phyloP scores from a whole-genome alignment of 2,113 vertebrate species.

The Asarcornis scutulata region DNA sequence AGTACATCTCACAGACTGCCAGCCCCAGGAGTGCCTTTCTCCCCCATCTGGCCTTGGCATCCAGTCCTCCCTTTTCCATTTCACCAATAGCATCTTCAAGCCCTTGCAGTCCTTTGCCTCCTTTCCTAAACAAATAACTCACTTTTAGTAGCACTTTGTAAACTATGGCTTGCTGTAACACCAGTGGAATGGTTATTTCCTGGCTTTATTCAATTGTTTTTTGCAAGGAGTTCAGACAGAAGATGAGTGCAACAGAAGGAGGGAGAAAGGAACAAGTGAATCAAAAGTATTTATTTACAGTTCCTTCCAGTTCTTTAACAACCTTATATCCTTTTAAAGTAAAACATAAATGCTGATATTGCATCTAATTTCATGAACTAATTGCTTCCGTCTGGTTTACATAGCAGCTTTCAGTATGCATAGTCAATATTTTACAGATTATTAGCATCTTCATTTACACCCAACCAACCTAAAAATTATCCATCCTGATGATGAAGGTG shows the following conservation, averaged over 20 bases:
- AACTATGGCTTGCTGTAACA: background rate
- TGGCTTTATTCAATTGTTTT: slow-evolving; percentile 1
- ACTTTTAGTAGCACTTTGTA: background rate
- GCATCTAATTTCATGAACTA: background rate
- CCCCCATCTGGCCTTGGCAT: slow-evolving; percentile 65
- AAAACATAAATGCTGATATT: slow-evolving; percentile 21
- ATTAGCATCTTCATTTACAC: background rate
- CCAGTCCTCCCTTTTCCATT: slow-evolving; percentile 73
- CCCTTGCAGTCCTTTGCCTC: slow-evolving; percentile 71
- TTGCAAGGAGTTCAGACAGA: background rate
- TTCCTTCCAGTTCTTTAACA: slow-evolving; percentile 75
- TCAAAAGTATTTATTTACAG: slow-evolving; percentile 53
- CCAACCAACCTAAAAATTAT: background rate
- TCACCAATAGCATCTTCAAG: slow-evolving; percentile 72
- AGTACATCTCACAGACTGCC: slow-evolving; percentile 68
- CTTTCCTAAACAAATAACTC: slow-evolving; percentile 64
- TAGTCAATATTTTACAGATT: background rate
- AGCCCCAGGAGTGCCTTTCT: slow-evolving; percentile 76
- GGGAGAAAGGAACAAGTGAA: background rate
- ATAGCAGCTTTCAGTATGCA: background rate
- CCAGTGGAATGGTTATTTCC: background rate
- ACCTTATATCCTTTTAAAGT: slow-evolving; percentile 64
- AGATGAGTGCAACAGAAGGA: background rate
- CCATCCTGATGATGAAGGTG: background rate
- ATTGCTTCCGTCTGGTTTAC: background rate